phyloP scores from a whole-genome alignment of 2,113 vertebrate genomes.

The Aythya baeri region DNA sequence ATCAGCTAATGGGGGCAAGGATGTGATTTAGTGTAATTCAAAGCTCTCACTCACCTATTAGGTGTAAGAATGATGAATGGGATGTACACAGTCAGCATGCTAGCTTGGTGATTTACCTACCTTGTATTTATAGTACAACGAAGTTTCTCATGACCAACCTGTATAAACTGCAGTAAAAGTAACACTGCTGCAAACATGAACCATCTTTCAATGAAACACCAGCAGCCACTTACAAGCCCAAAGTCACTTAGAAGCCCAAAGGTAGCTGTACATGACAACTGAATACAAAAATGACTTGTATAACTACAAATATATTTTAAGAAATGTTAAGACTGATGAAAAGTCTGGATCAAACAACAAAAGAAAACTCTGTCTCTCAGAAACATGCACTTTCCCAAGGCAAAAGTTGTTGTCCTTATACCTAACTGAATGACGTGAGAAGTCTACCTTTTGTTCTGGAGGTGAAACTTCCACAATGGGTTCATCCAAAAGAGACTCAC shows the following conservation, averaged over 20 bases:
- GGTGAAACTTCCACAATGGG: not conserved
- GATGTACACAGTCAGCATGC: constrained; percentile 59
- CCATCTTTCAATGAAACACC: not conserved
- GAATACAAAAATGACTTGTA: not conserved
- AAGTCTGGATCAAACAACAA: not conserved
- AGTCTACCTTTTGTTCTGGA: constrained; percentile 57
- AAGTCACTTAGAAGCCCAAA: not conserved
- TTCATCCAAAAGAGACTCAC: constrained; percentile 76
- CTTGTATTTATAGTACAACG: constrained; percentile 42
- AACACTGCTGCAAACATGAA: not conserved
- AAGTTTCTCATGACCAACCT: constrained; percentile 20
- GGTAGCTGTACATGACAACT: not conserved
- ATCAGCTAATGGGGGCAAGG: constrained; percentile 78
- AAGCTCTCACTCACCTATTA: constrained; percentile 66
- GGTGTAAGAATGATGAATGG: constrained; percentile 60
- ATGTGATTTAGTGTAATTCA: constrained; percentile 68
- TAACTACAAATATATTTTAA: not conserved
- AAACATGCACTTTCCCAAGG: accelerated
- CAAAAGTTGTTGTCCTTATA: not conserved
- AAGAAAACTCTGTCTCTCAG: not conserved
- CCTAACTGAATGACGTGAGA: not conserved
- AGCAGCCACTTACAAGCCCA: not conserved
- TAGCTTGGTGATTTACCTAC: constrained; percentile 63
- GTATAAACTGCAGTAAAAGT: constrained; percentile 1
- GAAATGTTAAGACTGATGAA: not conserved